A percentile compares a stretch with the other conserved stretches of the same genome.
These are phyloP conservation scores for Lycaena phlaeas DNA, from an alignment of 2,888 invertebrate genomes.

Conservation along the genomic window DNA sequence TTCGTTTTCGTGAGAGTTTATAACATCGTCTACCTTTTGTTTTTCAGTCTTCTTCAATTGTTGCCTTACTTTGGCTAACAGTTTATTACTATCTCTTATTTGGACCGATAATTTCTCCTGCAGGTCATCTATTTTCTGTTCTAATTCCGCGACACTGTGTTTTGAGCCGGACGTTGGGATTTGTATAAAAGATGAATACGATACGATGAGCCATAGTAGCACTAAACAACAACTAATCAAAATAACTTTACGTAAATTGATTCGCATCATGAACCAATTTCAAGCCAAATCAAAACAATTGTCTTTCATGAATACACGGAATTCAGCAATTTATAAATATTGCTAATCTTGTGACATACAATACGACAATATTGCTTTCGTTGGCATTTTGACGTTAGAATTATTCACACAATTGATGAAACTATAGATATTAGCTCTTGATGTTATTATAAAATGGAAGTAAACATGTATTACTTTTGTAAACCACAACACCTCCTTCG, in stretches of 20 bases:
- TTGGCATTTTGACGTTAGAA: background rate
- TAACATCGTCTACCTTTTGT: conserved; percentile 16
- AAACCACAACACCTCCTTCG: no score
- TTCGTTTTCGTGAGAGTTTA: conserved; percentile 16
- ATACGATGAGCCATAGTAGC: conserved; percentile 42
- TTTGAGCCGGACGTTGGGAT: conserved; percentile 25
- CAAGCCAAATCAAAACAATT: background rate
- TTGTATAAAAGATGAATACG: conserved; percentile 38
- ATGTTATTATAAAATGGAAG: background rate
- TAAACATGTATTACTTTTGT: no score
- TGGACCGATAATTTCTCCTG: conserved; percentile 37
- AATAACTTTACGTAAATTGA: conserved; percentile 45
- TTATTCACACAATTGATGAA: background rate
- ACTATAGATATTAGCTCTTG: background rate
- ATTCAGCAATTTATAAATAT: conserved; percentile 1
- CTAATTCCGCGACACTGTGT: conserved; percentile 29
- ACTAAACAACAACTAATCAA: conserved; percentile 29
- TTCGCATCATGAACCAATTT: conserved; percentile 40
- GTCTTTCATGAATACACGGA: background rate
- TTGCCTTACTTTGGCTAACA: conserved; percentile 37
- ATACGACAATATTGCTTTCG: background rate
- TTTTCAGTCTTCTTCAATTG: conserved; percentile 28
- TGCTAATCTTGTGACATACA: background rate
- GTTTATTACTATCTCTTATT: conserved; percentile 35
- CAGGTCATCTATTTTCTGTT: conserved; percentile 34